Base-by-base conservation (phyloP, 2,888 invertebrate genomes). In the Phaedon cochleariae region DNA sequence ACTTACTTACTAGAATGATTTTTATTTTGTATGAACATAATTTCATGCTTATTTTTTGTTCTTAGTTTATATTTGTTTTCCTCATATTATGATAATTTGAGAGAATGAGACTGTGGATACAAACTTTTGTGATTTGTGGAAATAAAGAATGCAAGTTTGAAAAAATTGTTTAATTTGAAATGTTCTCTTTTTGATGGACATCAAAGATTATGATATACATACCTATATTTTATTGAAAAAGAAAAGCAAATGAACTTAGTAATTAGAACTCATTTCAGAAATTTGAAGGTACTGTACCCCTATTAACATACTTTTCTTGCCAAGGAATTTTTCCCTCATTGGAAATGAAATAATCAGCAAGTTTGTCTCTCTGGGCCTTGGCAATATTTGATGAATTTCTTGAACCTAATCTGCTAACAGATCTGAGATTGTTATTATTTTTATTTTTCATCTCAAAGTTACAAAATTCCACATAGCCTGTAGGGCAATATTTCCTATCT, bases 401-500 rank as follows among this genome's bases (percentile, higher is more conserved):
- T 22, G 29, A 51, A 1, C 51, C 51, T 26, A 26, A 51, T 51
- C 51, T 26, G 22, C 51, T 1, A 9, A 51, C 51, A 26, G 51
- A 51, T 51, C 26, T 51, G 26, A 51, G 26, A 51, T 51, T 5
- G 9, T 26, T 51, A 7, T 17, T 26, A 3, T n/a, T 9, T 5
- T 1, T 9, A n/a, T 17, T 12, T 22, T 26, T 17, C 15, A 4
- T 17, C 12, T 51, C 51, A 26, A n/a, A 22, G 17, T 22, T 26
- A 26, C 26, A 20, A 1, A 22, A 34, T 9, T 34, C 49, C 20
- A 7, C 34, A 51, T 48, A 29, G 22, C 59, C 59, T 20, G 59
- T 59, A 17, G 15, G 18, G 34, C 51, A 49, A 49, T 59, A 59
- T 49, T 31, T 46, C 17, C 58, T 21, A 21, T 58, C 29, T 46